phyloP scores from a whole-genome alignment of 2,113 vertebrate species.

The Pholis gunnellus region DNA sequence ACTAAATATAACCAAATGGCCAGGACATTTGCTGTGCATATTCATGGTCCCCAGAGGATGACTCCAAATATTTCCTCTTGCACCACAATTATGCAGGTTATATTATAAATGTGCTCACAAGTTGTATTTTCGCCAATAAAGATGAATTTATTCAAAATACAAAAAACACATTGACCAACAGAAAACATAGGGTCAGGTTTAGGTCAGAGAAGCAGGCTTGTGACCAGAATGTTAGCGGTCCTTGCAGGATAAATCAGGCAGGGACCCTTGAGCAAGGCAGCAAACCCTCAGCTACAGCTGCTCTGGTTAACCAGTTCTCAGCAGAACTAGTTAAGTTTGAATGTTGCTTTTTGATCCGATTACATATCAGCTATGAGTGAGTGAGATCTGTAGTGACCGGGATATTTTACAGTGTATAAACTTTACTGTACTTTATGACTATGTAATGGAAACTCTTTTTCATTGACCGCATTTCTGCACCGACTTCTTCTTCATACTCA shows the following conservation, averaged over 20 bases:
- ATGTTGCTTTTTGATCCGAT: background rate
- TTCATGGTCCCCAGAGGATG: no score
- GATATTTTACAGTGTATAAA: background rate
- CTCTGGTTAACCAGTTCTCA: no score
- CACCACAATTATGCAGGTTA: background rate
- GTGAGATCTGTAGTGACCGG: background rate
- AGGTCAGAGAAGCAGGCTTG: no score
- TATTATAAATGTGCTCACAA: no score
- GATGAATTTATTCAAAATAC: no score
- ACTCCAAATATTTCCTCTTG: background rate
- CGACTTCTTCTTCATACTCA: background rate
- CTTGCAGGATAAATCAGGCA: no score
- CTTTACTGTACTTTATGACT: background rate
- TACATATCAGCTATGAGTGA: background rate
- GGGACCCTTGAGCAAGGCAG: no score
- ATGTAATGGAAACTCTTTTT: background rate
- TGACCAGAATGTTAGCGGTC: no score
- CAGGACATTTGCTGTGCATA: background rate
- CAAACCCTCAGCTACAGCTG: background rate
- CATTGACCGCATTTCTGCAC: background rate
- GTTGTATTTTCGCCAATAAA: no score
- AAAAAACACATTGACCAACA: no score
- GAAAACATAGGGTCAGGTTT: no score
- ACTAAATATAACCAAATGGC: background rate
- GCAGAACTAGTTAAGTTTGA: background rate